A percentile compares a stretch with the other conserved stretches of the same genome.
These are phyloP conservation scores for Cryptotermes secundus DNA, from an alignment of 1,140 invertebrate genomes.

Conservation along the genomic window DNA sequence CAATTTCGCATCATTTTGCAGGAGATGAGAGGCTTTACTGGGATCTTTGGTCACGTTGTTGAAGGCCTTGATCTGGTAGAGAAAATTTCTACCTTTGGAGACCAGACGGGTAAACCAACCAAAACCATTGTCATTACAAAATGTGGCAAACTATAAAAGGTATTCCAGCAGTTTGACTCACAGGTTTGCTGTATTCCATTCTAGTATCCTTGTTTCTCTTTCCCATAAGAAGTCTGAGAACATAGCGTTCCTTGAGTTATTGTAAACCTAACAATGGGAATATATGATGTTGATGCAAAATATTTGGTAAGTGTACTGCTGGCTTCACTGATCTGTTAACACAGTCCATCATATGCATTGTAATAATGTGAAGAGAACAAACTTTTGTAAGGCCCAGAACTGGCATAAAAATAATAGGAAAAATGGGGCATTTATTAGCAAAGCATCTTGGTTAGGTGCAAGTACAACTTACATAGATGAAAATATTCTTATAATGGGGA, in stretches of 20 bases:
- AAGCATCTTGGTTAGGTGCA: slow-evolving; percentile 23
- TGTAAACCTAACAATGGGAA: not conserved
- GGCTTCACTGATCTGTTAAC: not conserved
- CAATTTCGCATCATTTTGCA: slow-evolving; percentile 80
- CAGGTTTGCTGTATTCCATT: not conserved
- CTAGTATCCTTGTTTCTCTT: not conserved
- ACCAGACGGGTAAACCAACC: slow-evolving; percentile 73
- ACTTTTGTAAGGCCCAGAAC: slow-evolving; percentile 5
- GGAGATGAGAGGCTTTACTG: slow-evolving; percentile 79
- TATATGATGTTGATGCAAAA: not conserved
- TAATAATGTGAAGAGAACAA: not conserved
- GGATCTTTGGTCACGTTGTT: slow-evolving; percentile 78
- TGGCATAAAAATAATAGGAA: not conserved
- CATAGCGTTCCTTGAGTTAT: not conserved
- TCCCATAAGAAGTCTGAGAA: not conserved
- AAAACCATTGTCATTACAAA: slow-evolving; percentile 72
- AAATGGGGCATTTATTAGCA: slow-evolving; percentile 27
- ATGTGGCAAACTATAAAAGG: slow-evolving; percentile 68
- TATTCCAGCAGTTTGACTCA: not conserved
- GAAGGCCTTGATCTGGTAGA: slow-evolving; percentile 79
- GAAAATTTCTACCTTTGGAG: slow-evolving; percentile 73
- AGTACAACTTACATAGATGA: slow-evolving; percentile 32
- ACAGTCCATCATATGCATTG: not conserved
- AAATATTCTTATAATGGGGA: slow-evolving; percentile 33
- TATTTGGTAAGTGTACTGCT: not conserved